Base-by-base conservation (phyloP, 2,888 invertebrate species). In the Phoenoteleia sp. region DNA sequence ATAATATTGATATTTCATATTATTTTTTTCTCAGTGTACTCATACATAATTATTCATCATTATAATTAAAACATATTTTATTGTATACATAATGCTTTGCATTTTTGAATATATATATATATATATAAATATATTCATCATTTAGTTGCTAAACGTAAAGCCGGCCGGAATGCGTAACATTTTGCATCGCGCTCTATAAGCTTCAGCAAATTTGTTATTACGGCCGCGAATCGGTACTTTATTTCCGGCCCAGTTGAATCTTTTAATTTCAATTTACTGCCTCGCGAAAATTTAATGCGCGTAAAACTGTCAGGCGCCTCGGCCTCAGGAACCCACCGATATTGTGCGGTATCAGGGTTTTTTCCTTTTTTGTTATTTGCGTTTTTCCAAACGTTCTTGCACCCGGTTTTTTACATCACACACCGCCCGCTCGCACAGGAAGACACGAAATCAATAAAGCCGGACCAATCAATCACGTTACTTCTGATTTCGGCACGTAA, bases 231-330 rank as follows among this genome's bases (percentile, higher is more conserved):
- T 74, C 47, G 74, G 74, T 39, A 49, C 52, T 81, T 74, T 66
- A 74, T 81, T 81, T 81, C 47, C 66, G 60, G 67, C 60, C 67
- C 49, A 58, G 67, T 39, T 81, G 60, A 67, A 81, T 81, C 74
- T 81, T 74, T 81, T 67, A 81, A 81, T 74, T 81, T 74, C 74
- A 67, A 74, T 81, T 74, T 74, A 81, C 42, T 74, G 36, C 74
- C 21, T 60, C 36, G 67, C 66, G 67, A 67, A 74, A 74, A 74
- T 81, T 74, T 66, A 74, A 74, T 66, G 60, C 67, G 13, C 49
- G 74, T 74, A 72, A 72, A 80, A 72, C 74, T 56, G 54, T 74
- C 72, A 60, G 60, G 4, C 39, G 13, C 45, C 64, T 72, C 62
- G 62, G 25, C 71, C 27, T 58, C 17, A 27, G 27, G n/a, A 47